phyloP scores from a whole-genome alignment of 2,888 invertebrate genomes.

The Rhagonycha lutea region DNA sequence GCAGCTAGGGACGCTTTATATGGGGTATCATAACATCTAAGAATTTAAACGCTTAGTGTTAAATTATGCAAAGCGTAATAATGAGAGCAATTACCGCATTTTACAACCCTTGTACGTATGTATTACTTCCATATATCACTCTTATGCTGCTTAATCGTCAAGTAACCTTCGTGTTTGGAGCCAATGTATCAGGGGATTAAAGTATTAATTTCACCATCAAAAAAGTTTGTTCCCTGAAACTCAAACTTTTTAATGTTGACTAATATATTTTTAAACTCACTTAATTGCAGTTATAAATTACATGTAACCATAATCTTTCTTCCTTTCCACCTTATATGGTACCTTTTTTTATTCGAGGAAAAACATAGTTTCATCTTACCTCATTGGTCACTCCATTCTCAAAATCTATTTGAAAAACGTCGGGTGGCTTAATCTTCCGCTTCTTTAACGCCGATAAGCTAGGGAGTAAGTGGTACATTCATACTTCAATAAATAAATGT shows the following conservation, averaged over 20 bases:
- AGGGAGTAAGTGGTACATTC: too few species aligned
- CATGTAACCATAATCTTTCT: background rate
- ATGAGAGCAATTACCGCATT: conserved; percentile 34
- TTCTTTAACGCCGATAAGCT: too few species aligned
- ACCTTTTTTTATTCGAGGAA: too few species aligned
- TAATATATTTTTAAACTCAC: background rate
- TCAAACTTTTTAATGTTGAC: background rate
- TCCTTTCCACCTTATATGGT: background rate
- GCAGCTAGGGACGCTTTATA: conserved; percentile 26
- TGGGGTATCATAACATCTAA: conserved; percentile 29
- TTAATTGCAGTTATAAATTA: background rate
- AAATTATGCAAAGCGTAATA: conserved; percentile 35
- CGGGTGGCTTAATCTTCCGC: too few species aligned
- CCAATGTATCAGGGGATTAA: background rate
- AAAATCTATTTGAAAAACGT: too few species aligned
- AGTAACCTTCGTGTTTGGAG: conserved; percentile 1
- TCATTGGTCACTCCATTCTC: too few species aligned
- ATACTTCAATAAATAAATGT: too few species aligned
- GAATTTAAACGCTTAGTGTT: conserved; percentile 31
- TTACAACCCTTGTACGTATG: conserved; percentile 30
- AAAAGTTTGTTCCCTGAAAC: background rate
- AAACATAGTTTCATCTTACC: too few species aligned
- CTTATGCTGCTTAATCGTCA: conserved; percentile 16
- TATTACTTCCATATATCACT: conserved; percentile 26
- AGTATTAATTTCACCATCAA: background rate